A percentile compares a stretch with the other conserved stretches of the same genome.
These are phyloP conservation scores for Aphodius sticticus DNA, from an alignment of 2,888 invertebrate genomes.

Conservation along the genomic window DNA sequence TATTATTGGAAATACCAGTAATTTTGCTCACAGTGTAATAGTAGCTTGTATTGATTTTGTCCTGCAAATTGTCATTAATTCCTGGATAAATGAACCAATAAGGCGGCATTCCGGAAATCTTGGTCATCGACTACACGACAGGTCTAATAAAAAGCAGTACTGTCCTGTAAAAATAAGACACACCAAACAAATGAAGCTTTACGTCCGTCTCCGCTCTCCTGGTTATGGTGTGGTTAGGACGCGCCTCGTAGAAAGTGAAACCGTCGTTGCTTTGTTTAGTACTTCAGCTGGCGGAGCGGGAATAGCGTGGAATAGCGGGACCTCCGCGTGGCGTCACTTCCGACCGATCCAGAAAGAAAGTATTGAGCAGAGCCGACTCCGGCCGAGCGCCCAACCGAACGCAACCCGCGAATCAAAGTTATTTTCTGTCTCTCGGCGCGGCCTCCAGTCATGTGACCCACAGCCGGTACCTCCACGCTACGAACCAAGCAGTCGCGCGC, in stretches of 20 bases:
- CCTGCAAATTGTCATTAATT: too few species aligned
- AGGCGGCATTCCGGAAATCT: too few species aligned
- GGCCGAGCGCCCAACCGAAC: constrained; percentile 21
- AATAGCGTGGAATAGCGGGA: background rate
- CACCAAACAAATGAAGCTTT: too few species aligned
- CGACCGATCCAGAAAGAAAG: constrained; percentile 22
- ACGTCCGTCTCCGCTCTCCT: too few species aligned
- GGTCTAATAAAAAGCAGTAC: background rate
- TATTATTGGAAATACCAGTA: too few species aligned
- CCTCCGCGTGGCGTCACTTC: background rate
- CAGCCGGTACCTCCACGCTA: constrained; percentile 12
- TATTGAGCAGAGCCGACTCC: constrained; percentile 23
- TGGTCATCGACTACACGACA: too few species aligned
- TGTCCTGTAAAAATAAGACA: background rate
- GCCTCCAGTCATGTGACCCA: constrained; percentile 20
- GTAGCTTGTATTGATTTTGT: too few species aligned
- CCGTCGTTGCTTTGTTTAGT: background rate
- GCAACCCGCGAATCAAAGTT: constrained; percentile 22
- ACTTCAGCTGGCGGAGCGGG: background rate
- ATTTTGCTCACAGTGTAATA: too few species aligned
- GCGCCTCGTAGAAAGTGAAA: background rate
- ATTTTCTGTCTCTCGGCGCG: constrained; percentile 19
- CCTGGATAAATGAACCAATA: too few species aligned
- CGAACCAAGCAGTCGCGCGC: constrained; percentile 12
- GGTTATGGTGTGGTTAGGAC: background rate